Conservation (phyloP, 2,113 vertebrate species). For the Centropristis striata region DNA sequence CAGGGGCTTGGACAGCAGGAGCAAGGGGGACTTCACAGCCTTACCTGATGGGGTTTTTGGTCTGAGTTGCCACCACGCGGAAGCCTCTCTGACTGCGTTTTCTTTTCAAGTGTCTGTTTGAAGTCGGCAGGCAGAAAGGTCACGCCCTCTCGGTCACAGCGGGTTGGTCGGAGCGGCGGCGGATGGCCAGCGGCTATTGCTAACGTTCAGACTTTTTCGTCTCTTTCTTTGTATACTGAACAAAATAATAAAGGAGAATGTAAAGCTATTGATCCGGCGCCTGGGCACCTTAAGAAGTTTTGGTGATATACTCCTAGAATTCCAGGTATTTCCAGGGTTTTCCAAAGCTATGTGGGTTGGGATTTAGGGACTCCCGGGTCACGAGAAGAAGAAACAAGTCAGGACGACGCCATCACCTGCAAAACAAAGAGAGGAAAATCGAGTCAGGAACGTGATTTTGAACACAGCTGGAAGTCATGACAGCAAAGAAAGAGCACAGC, state of each 20-base stretch:
- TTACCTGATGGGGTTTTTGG: constrained; percentile 88
- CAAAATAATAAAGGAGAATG: constrained; percentile 66
- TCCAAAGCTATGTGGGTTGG: constrained; percentile 82
- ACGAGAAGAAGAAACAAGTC: constrained; percentile 65
- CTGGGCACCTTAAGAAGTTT: constrained; percentile 81
- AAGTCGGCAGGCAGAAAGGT: constrained; percentile 84
- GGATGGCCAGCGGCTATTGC: constrained; percentile 75
- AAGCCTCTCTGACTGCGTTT: constrained; percentile 80
- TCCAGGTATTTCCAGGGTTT: constrained; percentile 86
- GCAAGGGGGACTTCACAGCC: constrained; percentile 83
- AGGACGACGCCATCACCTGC: constrained; percentile 78
- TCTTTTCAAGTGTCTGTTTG: constrained; percentile 86
- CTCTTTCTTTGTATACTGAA: constrained; percentile 72
- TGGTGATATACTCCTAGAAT: constrained; percentile 84
- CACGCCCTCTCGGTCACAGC: constrained; percentile 84
- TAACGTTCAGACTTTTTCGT: constrained; percentile 76
- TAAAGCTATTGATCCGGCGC: constrained; percentile 84
- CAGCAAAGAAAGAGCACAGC: constrained; percentile 45
- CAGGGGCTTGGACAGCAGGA: constrained; percentile 77
- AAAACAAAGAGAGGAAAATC: constrained; percentile 58
- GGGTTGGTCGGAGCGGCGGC: constrained; percentile 69
- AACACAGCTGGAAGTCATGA: constrained; percentile 50
- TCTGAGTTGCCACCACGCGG: constrained; percentile 78
- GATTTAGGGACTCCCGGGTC: constrained; percentile 81
- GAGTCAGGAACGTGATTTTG: constrained; percentile 56